Evolutionary conservation across 2,797 vertebrate species (phyloP).

Genomic region (Lemur catta): DNA sequence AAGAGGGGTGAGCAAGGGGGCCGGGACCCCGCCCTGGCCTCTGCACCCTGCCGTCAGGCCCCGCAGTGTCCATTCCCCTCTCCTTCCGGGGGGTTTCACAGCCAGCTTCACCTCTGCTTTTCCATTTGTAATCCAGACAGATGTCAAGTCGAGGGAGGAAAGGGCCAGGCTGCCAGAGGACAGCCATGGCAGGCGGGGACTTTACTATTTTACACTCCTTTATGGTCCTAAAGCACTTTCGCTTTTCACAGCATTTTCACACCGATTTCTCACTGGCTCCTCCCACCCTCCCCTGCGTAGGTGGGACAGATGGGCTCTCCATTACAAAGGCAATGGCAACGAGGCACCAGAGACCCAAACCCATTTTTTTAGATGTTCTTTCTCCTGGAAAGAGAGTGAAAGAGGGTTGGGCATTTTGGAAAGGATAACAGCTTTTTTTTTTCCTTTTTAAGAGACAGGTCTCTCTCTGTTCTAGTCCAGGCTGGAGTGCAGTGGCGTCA

Average conservation of each 20-base stretch:
- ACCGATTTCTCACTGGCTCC: background rate
- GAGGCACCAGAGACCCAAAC: background rate
- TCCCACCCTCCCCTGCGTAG: background rate
- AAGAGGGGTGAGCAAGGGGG: background rate
- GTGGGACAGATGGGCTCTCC: too few relatives aligned
- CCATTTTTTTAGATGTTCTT: background rate
- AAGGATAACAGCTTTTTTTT: background rate
- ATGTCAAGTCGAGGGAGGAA: background rate
- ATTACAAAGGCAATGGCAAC: background rate
- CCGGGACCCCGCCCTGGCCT: too few relatives aligned
- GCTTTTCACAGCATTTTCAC: background rate
- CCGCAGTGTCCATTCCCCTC: background rate
- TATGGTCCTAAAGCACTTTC: background rate
- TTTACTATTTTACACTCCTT: background rate
- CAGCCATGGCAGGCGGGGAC: background rate
- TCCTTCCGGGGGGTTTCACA: background rate
- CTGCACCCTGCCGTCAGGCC: background rate
- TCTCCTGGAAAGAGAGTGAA: background rate
- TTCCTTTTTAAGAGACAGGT: background rate
- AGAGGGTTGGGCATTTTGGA: background rate
- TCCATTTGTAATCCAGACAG: background rate
- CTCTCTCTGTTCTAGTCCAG: background rate
- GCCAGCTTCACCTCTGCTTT: background rate
- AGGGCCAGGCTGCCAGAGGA: background rate
- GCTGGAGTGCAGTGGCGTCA: background rate